A percentile compares a stretch with the other conserved stretches of the same genome.
phyloP scores from a whole-genome alignment of 2,113 vertebrate genomes.

The Ardeotis arabs region DNA sequence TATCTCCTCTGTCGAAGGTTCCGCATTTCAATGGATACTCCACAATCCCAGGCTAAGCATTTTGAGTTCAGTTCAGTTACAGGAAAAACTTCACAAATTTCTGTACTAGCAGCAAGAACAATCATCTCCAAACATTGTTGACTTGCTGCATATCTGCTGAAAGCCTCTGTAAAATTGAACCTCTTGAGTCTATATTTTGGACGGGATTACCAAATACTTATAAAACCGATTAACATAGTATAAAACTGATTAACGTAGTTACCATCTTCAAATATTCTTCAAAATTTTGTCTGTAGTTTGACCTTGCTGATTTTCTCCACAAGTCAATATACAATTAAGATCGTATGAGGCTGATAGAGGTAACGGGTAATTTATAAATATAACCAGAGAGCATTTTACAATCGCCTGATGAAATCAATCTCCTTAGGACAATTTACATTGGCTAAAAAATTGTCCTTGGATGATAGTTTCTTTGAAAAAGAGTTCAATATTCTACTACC shows the following conservation, averaged over 20 bases:
- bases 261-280: neutral
- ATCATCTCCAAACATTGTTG: neutral
- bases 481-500: neutral
- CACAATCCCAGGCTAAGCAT: neutral
- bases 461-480: neutral
- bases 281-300: neutral
- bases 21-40: neutral
- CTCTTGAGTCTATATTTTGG: neutral
- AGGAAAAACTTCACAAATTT: neutral
- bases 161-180: neutral
- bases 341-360: slow-evolving; percentile 1
- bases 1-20: neutral
- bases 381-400: neutral
- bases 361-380: neutral
- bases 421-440: neutral
- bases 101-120: neutral
- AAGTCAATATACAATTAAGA: slow-evolving; percentile 43
- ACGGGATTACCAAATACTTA: neutral
- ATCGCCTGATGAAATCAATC: neutral
- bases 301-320: slow-evolving; percentile 22
- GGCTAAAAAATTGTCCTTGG: neutral
- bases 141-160: neutral
- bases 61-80: neutral
- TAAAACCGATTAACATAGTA: neutral
- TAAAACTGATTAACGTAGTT: neutral